phyloP scores from a whole-genome alignment of 35 echinoderm and acorn worm species.

The Apostichopus japonicus region DNA sequence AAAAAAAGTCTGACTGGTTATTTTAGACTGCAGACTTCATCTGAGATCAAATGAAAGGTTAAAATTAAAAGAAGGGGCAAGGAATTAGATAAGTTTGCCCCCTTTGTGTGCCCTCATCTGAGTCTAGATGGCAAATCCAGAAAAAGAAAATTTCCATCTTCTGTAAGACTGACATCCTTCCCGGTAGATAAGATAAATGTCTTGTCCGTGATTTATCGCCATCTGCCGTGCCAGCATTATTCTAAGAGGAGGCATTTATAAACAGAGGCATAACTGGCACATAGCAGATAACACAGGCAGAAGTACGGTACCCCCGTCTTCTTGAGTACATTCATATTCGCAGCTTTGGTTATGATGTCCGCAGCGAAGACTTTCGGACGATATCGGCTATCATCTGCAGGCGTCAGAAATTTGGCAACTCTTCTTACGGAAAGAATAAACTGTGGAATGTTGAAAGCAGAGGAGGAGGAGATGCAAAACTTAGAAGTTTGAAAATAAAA shows the following conservation, averaged over 20 bases:
- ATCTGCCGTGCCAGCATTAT: conserved; percentile 50
- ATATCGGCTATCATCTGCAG: conserved; percentile 56
- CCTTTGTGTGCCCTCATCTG: conserved; percentile 37
- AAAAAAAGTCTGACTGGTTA: conserved; percentile 44
- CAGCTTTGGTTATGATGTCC: conserved; percentile 51
- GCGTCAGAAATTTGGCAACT: conserved; percentile 50
- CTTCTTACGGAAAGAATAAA: conserved; percentile 33
- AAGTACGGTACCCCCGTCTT: conserved; percentile 52
- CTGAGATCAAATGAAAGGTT: conserved; percentile 32
- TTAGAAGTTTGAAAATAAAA: conserved; percentile 53
- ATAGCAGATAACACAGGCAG: conserved; percentile 45
- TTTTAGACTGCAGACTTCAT: conserved; percentile 39
- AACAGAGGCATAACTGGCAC: conserved; percentile 49
- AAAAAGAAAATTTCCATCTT: conserved; percentile 37
- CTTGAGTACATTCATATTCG: conserved; percentile 54
- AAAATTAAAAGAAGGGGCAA: conserved; percentile 37
- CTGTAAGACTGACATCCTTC: conserved; percentile 36
- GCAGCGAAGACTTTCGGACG: conserved; percentile 22
- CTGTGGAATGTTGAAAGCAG: conserved; percentile 29
- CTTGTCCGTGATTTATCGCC: conserved; percentile 51
- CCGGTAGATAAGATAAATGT: conserved; percentile 53
- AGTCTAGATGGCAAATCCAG: conserved; percentile 43
- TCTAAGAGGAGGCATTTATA: conserved; percentile 54
- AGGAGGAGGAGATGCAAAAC: conserved; percentile 2
- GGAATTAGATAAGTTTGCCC: conserved; percentile 40